Evolutionary conservation across 2,797 vertebrate genomes (phyloP), one percentile per base, ranked within the genome.

Genomic region (Sebastiscus tertius): DNA sequence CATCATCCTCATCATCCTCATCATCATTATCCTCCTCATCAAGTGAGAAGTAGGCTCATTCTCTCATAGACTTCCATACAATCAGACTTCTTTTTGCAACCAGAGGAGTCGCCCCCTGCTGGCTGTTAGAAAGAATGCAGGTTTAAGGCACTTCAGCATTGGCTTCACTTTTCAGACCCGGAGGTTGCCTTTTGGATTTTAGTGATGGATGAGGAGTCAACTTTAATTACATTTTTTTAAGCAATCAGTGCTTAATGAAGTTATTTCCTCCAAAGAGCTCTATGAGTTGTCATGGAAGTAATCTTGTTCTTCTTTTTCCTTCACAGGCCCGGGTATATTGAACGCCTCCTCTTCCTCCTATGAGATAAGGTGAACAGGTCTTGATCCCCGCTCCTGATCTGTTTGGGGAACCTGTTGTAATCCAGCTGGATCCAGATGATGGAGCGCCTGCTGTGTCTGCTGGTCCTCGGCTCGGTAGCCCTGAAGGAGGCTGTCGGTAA

Each of bases 401-500:
- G 8, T 68, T 49, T 64, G 31, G 59, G 24, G 24, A 72, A 78
- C 60, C 68, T 72, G 27, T 18, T 59, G 18, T 6, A 61, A 63
- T 64, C 29, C 76, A 54, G 46, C 61, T 62, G 60, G 54, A 62
- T 67, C 63, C 60, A 67, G 73, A 93, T 31, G 66, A 93, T 91
- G 92, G 58, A 73, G 62, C 6, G 2, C 29, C 65, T 87, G 5
- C 27, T 91, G 46, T 81, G 62, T 75, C 70, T 92, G 62, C 73
- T 94, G 72, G 4, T 81, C 42, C 72, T 93, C 49, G 75, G 71
- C 66, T 85, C 79, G 31, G 33, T 77, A 54, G 39, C 36, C 24
- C 42, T 93, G 27, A 79, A 70, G 52, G 66, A 77, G 18, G 78
- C 85, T 58, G 33, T 59, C 1, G 89, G 94, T 93, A 81, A 87